These are phyloP conservation scores for Polyergus mexicanus DNA, from an alignment of 1,140 invertebrate genomes.

Conservation along the genomic window DNA sequence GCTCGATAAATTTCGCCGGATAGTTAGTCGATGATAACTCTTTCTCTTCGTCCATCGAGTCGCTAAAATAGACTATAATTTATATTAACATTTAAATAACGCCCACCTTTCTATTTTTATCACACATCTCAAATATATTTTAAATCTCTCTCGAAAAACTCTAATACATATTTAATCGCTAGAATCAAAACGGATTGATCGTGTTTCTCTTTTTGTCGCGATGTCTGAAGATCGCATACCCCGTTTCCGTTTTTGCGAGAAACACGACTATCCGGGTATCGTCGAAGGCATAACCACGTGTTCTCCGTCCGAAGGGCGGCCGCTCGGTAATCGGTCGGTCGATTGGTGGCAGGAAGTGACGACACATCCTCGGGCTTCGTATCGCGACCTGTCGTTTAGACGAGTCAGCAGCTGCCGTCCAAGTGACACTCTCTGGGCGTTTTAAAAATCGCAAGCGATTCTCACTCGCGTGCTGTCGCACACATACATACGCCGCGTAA, in stretches of 20 bases:
- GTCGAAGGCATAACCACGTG: conserved; percentile 8
- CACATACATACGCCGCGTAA: conserved; percentile 19
- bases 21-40: not conserved
- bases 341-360: conserved; percentile 83
- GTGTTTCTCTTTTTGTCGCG: not conserved
- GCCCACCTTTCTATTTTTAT: not conserved
- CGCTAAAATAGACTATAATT: not conserved
- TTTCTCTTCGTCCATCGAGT: not conserved
- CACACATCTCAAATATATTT: not conserved
- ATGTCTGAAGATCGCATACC: not conserved
- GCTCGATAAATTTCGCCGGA: not conserved
- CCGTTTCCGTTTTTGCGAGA: conserved; percentile 44
- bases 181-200: not conserved
- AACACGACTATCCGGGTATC: conserved; percentile 10
- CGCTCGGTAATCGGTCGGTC: conserved; percentile 47
- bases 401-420: conserved; percentile 82
- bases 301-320: conserved; percentile 7
- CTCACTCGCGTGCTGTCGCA: conserved; percentile 64
- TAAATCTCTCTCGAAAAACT: not conserved
- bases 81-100: not conserved
- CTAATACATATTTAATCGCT: not conserved
- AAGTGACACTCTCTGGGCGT: conserved; percentile 77
- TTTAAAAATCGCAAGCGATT: conserved; percentile 65
- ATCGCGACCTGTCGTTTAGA: conserved; percentile 52
- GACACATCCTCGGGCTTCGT: conserved; percentile 77